Evolutionary conservation across 1,140 invertebrate genomes (phyloP), one percentile per base, ranked within the genome.

Genomic region (Nymphalis io): DNA sequence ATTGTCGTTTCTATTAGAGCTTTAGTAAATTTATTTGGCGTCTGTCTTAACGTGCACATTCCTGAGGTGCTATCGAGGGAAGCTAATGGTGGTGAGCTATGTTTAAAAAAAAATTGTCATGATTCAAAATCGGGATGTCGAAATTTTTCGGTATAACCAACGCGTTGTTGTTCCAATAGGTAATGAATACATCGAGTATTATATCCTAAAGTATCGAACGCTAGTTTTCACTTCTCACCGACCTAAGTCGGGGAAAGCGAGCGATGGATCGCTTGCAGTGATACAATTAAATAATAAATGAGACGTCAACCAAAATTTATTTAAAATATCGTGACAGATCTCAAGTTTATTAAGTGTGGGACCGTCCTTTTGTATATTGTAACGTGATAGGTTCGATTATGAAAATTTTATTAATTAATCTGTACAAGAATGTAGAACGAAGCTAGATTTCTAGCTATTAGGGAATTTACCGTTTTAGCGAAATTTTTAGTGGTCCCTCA

Each of bases 331-430:
- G 63, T 69, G 76, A 79, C 86, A 89, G 89, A 88, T 90, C 86
- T 91, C 88, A 91, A 81, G 79, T 81, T 79, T 82, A 77, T 81
- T 81, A 80, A 81, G 84, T 89, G 85, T 87, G 88, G 89, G 88
- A 90, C 89, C 89, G 88, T 90, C 89, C 89, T 90, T 81, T 74
- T 88, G 83, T 89, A 87, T 82, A 84, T 81, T 84, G 73, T 87
- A 83, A 81, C 81, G 83, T 87, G 82, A 88, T 89, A 89, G 81
- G 79, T 69, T 83, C 80, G 80, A 84, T 80, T 74, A 73, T 75
- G 73, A 73, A 74, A 76, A 70, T 70, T 73, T 74, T 67, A 72
- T 59, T 75, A 68, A 74, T 70, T 75, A 77, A 72, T 77, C 70
- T 66, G 61, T 78, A 42, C 71, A 58, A 73, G 74, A 73, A 70